Evolutionary conservation across 2,113 vertebrate species (phyloP), one percentile per base, ranked within the genome.

Genomic region (Poeciliopsis retropinna): DNA sequence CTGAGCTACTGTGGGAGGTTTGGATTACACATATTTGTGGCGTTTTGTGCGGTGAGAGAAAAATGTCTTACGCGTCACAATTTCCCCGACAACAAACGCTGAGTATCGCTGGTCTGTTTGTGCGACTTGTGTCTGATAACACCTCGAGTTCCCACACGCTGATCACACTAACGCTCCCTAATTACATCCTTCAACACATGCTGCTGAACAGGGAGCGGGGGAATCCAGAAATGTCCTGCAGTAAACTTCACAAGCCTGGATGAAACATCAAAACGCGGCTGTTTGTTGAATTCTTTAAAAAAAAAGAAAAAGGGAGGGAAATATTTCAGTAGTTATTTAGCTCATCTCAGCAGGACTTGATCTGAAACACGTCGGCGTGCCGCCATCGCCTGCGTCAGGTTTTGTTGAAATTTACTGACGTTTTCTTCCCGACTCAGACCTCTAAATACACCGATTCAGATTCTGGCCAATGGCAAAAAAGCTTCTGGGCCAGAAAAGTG

Each of bases 201-300:
- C 61, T 68, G 27, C 13, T 47, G 10, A n/a, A 78, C 44, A 2
- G 29, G 30, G 57, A n/a, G n/a, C n/a, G 13, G 31, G 30, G 29
- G 1, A 3, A 47, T 28, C 60, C 32, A 51, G 11, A 68, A 41
- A 0, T 25, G 19, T 61, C 31, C 14, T 39, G 81, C 5, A 64
- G 67, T 27, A 64, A 30, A 73, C 44, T 69, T 92, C 78, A 72
- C 85, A 78, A 28, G 31, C 11, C 6, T 31, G 70, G 64, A 65
- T 6, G 17, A 88, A 80, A 90, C 90, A 82, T 84, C 79, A 67
- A 67, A 75, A 60, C 84, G n/a, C 17, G 22, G 60, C 87, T 87
- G 89, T 78, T 70, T 72, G 70, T 67, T 29, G 72, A 63, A 70
- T 54, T 54, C 25, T 13, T 25, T 5, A 1, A 64, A 64, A 32